phyloP scores from a whole-genome alignment of 2,888 invertebrate genomes.

The Hydrotaea cyrtoneurina region DNA sequence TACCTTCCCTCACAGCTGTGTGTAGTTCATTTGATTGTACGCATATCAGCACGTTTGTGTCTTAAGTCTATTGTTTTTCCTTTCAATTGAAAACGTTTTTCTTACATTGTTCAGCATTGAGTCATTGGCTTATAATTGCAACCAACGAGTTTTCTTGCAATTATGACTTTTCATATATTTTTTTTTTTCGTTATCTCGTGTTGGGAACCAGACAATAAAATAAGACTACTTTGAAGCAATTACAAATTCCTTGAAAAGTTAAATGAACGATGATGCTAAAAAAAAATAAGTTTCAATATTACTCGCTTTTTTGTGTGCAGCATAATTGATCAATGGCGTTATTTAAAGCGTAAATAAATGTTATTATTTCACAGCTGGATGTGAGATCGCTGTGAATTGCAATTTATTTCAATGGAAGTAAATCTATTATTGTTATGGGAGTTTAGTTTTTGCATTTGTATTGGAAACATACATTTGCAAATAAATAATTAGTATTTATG shows the following conservation, averaged over 20 bases:
- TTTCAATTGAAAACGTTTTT: background rate
- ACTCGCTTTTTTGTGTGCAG: background rate
- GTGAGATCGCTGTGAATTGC: background rate
- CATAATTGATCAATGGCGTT: background rate
- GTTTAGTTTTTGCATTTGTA: background rate
- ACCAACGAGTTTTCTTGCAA: background rate
- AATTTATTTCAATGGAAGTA: background rate
- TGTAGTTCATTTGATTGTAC: too few species aligned
- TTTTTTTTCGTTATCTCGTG: too few species aligned
- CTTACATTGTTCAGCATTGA: background rate
- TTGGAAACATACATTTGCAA: background rate
- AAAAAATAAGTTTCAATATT: background rate
- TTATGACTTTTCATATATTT: background rate
- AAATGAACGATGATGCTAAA: background rate
- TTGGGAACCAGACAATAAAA: background rate
- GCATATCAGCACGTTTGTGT: conserved; percentile 12
- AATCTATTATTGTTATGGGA: background rate
- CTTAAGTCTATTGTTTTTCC: conserved; percentile 37
- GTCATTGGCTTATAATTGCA: conserved; percentile 9
- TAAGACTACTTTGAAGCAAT: background rate
- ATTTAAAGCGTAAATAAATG: background rate
- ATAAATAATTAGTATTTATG: conserved; percentile 1
- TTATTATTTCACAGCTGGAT: background rate
- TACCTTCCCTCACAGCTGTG: too few species aligned
- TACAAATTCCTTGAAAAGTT: background rate